phyloP scores from a whole-genome alignment of 2,113 vertebrate genomes.

The Grantiella picta region DNA sequence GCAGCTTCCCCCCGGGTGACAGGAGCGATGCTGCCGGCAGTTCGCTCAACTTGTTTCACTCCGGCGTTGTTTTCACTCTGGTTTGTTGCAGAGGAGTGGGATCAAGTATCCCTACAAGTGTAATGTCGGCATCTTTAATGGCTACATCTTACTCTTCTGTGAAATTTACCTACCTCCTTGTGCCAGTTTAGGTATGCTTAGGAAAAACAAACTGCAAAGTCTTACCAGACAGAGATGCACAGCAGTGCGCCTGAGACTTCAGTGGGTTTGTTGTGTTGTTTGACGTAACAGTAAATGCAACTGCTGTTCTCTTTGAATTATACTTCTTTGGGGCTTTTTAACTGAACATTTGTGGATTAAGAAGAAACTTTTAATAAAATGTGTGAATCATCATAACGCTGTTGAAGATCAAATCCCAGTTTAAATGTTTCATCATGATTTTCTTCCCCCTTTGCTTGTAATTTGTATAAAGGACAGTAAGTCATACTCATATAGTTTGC shows the following conservation, averaged over 20 bases:
- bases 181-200: neutral
- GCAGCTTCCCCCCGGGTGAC: neutral
- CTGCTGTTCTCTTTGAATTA: neutral
- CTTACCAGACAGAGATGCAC: fast-evolving
- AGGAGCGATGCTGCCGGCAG: neutral
- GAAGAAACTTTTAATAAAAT: neutral
- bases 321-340: neutral
- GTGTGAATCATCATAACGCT: neutral
- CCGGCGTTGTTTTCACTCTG: neutral
- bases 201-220: neutral
- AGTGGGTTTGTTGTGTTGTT: neutral
- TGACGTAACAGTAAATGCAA: neutral
- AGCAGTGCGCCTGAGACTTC: neutral
- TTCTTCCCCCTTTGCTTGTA: neutral
- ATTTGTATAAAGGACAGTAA: neutral
- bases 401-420: neutral
- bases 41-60: neutral
- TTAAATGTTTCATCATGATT: neutral
- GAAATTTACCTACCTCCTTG: neutral
- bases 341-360: neutral
- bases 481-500: neutral
- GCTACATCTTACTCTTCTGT: neutral
- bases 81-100: neutral
- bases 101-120: neutral
- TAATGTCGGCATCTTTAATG: neutral